Conservation (phyloP, 2,797 vertebrate species). For the Melanotaenia boesemani region DNA sequence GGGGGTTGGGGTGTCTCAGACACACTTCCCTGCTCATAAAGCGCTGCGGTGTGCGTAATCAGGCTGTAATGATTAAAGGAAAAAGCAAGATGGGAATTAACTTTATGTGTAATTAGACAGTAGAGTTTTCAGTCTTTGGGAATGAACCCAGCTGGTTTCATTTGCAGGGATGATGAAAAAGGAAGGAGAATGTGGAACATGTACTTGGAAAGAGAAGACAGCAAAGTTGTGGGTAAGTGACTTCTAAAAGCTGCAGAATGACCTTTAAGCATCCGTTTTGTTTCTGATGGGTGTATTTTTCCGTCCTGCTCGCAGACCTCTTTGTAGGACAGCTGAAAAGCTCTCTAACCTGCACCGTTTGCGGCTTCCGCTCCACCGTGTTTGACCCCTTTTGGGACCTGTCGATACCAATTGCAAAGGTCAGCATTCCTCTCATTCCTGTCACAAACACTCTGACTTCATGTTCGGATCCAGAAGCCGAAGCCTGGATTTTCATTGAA, state of each 20-base stretch:
- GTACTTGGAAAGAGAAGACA: constrained; percentile 94
- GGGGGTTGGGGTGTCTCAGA: no score
- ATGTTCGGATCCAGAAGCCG: no score
- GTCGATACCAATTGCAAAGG: constrained; percentile 94
- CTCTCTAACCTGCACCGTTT: constrained; percentile 91
- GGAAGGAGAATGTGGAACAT: constrained; percentile 93
- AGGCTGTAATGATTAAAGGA: background rate
- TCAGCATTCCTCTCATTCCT: constrained; percentile 43
- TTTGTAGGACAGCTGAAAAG: constrained; percentile 97
- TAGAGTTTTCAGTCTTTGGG: background rate
- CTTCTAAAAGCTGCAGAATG: background rate
- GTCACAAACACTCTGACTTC: no score
- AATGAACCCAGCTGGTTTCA: background rate
- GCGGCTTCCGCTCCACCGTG: constrained; percentile 93
- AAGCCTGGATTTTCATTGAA: no score
- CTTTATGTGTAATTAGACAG: no score
- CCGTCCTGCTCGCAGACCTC: constrained; percentile 84
- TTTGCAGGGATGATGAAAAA: constrained; percentile 91
- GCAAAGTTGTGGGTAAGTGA: constrained; percentile 92
- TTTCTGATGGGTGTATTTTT: background rate
- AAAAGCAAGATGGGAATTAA: no score
- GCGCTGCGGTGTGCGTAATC: background rate
- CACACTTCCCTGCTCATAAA: background rate
- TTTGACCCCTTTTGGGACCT: constrained; percentile 99
- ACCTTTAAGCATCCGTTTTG: no score